Base-by-base conservation (phyloP, 2,797 vertebrate species). In the Poeciliopsis infans region DNA sequence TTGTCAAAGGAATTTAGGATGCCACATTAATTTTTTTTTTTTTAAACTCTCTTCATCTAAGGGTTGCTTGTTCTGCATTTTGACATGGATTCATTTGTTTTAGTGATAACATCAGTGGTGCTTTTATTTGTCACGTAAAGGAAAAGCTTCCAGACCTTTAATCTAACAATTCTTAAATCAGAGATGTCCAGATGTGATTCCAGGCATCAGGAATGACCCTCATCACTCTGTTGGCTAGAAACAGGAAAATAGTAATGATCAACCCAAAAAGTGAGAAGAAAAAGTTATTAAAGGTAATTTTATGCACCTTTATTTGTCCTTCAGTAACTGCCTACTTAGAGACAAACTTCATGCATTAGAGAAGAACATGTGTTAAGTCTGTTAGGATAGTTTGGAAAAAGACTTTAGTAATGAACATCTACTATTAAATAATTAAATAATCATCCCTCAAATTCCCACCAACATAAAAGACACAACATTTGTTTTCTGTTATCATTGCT, bases 1-100 rank as follows among this genome's bases (percentile, higher is more conserved):
- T 90, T 86, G 95, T 94, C 95, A 95, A 92, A 96, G 94, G 93
- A 96, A 96, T 96, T 18, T 95, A 89, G 79, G 53, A 76, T 83
- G 86, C 90, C 88, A 86, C 86, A 88, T 86, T 91, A 87, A 91
- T 93, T 91, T 59, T 31, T 59, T 31, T 55, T 53, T 25, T 10
- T 16, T 47, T 18, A 86, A 91, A 88, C 76, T 72, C 78, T 76
- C 75, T 41, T 87, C 73, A 76, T 86, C 80, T 64, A 15, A 18
- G 13, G 46, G 64, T 84, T 77, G 66, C 23, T 64, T 70, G 70
- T 69, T 72, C 78, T 68, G 46, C 72, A n/a, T 90, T 85, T 86
- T 83, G 36, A 83, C 81, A 80, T 41, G 41, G 5, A 59, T 16
- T 59, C 75, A 78, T 36, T 75, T 46, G 51, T 77, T 73, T 78